phyloP scores from a whole-genome alignment of 2,113 vertebrate species.

The Epinephelus cyanopodus region DNA sequence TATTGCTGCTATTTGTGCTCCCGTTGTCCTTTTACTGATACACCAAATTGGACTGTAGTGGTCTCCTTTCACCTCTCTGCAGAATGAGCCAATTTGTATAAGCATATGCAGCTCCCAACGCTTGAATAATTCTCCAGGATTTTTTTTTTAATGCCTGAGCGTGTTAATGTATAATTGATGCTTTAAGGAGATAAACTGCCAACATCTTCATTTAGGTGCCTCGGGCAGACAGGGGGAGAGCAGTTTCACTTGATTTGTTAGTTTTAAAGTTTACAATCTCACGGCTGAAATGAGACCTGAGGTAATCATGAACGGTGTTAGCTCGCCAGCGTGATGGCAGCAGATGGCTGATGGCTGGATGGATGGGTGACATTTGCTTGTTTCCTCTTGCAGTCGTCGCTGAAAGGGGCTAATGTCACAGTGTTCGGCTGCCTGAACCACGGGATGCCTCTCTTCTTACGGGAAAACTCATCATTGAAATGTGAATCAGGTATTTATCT shows the following conservation, averaged over 20 bases:
- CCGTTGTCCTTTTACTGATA: slow-evolving; percentile 35
- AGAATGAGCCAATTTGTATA: slow-evolving; percentile 49
- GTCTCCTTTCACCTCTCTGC: slow-evolving; percentile 40
- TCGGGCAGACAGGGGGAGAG: slow-evolving; percentile 51
- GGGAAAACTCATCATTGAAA: slow-evolving; percentile 88
- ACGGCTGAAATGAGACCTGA: slow-evolving; percentile 50
- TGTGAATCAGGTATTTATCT: slow-evolving; percentile 91
- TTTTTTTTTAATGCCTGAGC: slow-evolving; percentile 46
- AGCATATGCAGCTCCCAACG: slow-evolving; percentile 34
- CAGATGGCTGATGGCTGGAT: slow-evolving; percentile 65
- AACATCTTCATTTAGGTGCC: slow-evolving; percentile 67
- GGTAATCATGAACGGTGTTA: slow-evolving; percentile 49
- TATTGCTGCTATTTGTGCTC: slow-evolving; percentile 21
- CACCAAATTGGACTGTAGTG: slow-evolving; percentile 13
- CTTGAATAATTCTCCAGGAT: slow-evolving; percentile 56
- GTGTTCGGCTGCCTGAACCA: slow-evolving; percentile 96
- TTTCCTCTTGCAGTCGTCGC: slow-evolving; percentile 86
- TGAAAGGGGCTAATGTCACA: slow-evolving; percentile 91
- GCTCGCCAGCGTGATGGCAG: slow-evolving; percentile 34
- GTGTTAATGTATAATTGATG: slow-evolving; percentile 71
- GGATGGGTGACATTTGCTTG: slow-evolving; percentile 58
- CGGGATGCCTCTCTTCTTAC: slow-evolving; percentile 91
- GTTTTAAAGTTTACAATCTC: slow-evolving; percentile 66
- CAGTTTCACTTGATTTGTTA: slow-evolving; percentile 73
- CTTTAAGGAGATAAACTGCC: slow-evolving; percentile 72